A percentile compares a stretch with the other conserved stretches of the same genome.
Conservation (phyloP, 2,888 invertebrate species). For the Pollenia labialis region DNA sequence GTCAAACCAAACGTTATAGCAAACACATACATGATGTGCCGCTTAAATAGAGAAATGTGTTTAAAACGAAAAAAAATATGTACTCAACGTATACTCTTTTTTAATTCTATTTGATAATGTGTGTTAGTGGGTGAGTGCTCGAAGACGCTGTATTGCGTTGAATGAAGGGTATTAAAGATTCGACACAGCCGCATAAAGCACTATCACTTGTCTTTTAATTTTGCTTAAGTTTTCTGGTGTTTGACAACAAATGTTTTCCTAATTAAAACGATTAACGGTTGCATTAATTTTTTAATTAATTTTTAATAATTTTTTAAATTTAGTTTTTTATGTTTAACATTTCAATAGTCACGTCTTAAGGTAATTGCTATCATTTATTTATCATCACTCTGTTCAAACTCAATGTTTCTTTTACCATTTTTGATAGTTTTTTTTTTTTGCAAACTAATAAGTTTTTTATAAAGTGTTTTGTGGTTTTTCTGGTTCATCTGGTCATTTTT, state of each 20-base stretch:
- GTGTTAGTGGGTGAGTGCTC: no score
- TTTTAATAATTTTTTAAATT: not conserved
- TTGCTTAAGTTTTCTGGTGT: not conserved
- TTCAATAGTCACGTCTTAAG: constrained; percentile 38
- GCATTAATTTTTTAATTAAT: no score
- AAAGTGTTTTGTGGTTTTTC: constrained; percentile 30
- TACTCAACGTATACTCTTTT: no score
- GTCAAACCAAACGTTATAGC: no score
- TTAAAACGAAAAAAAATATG: no score
- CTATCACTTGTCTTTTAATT: no score
- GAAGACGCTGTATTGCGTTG: no score
- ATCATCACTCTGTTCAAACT: constrained; percentile 31
- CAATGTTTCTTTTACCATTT: not conserved
- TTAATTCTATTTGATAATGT: no score
- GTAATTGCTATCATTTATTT: not conserved
- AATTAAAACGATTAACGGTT: not conserved
- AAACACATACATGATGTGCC: no score
- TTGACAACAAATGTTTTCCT: not conserved
- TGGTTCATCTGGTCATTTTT: constrained; percentile 42
- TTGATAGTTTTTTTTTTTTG: not conserved
- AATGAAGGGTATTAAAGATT: no score
- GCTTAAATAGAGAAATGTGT: no score
- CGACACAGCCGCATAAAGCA: no score
- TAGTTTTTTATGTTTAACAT: not conserved
- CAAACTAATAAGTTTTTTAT: constrained; percentile 17